Evolutionary conservation across 2,888 invertebrate species (phyloP), one percentile per base, ranked within the genome.

Genomic region (Philaethria dido): DNA sequence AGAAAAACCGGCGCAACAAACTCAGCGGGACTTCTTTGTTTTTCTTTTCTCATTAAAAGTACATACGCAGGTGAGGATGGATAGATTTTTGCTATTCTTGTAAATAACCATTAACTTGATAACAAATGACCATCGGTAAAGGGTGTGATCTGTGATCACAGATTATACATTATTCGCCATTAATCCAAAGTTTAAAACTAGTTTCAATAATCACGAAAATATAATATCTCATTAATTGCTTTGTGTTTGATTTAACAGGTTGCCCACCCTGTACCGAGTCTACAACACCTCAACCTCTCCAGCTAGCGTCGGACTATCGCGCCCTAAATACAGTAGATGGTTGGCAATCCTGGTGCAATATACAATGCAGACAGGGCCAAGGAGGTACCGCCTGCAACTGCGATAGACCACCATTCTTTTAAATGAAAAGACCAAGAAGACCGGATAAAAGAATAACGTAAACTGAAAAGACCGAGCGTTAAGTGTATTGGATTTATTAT

Each of bases 351-450:
- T 94, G 95, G 94, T 96, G 96, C 85, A 89, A 92, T 76, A 82
- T 91, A 6, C 94, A 95, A 77, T 96, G 96, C 82, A 86, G 93
- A 44, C 93, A 93, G 77, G 96, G 95, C 1, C 94, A 95, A 73
- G 96, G 96, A 65, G 96, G 96, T n/a, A 94, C 94, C 29, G 95
- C 96, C 71, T 96, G 96, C 90, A 95, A 95, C 85, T 96, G 96
- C 84, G 95, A 96, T 85, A 89, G 95, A 64, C 88, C 94, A 55
- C 96, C 96, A 1, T 94, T 95, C 72, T 81, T 85, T 70, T 86
- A 84, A 76, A 64, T 59, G 48, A 50, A 25, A 59, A 65, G 62
- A 69, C 66, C 59, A 9, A 65, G 55, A 57, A 50, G 2, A 33
- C 39, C 50, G 13, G 9, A 61, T 60, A 45, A 62, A 64, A 62